Evolutionary conservation across 1,140 invertebrate genomes (phyloP), one percentile per base, ranked within the genome.

Genomic region (Planococcus citri): DNA sequence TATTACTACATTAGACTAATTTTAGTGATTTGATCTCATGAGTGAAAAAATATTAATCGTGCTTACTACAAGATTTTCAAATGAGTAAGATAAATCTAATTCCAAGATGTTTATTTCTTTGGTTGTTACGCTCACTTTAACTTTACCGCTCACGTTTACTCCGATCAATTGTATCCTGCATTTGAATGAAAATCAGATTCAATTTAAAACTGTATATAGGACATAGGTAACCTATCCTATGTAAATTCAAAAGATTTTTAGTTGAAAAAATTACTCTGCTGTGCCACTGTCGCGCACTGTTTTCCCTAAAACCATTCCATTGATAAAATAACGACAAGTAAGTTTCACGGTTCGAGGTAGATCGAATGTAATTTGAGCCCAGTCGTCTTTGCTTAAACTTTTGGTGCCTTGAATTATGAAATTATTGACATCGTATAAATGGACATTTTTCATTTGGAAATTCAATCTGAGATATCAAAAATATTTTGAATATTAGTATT

Each of bases 361-460:
- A 64, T 64, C 60, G 20, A 64, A 64, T 17, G 10, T 24, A 4
- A 64, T 64, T 64, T 27, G 9, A 17, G 60, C 60, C 60, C 60
- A 64, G 10, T 64, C 60, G 24, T 64, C 60, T 64, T 64, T 24
- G 22, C 60, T 27, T 20, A 64, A 25, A 64, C 60, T 64, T 64
- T 64, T 64, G 22, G 60, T 64, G 10, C 60, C 60, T 64, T 64
- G 9, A 25, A 64, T 64, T 10, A 64, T 27, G 25, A 25, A 64
- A 20, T 64, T 64, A 17, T 24, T 25, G 9, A 24, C 10, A 17
- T 64, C 60, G 22, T 64, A 64, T 27, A 64, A 25, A 14, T 64
- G 60, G 17, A 64, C 60, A 64, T 64, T 64, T 25, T 20, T 64
- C 60, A 64, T 17, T 64, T 64, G 60, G 17, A 64, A 64, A 64